Evolutionary conservation across 1,140 invertebrate species (phyloP), one percentile per base, ranked within the genome.

Genomic region (Neodiprion fabricii): DNA sequence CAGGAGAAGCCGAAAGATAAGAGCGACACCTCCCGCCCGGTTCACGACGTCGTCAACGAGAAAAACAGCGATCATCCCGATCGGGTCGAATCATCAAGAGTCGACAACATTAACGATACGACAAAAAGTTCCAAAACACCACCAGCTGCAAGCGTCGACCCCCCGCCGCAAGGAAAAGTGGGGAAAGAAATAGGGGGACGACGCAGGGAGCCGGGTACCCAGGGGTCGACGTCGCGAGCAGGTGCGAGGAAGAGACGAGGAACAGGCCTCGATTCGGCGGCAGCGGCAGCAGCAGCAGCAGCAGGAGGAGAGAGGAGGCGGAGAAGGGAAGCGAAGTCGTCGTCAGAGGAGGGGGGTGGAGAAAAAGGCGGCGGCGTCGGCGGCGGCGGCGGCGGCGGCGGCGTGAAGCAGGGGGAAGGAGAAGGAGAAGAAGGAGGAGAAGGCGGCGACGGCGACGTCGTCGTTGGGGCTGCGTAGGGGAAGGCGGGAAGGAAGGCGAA

Each of bases 1-100:
- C 87, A 87, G 83, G 77, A 86, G 83, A 85, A 84, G 84, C 83
- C 86, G 82, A 77, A 85, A 82, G 84, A 84, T 84, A 78, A 82
- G 79, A 82, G 81, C 83, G 82, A 85, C 85, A 80, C 80, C 79
- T 79, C 82, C 83, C 78, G 82, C 83, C 77, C 28, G 14, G 23
- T 17, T 40, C 12, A 12, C 48, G n/a, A 9, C 9, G 2, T 71
- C 70, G 10, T 79, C 80, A 78, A 84, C 79, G 79, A 12, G 14
- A 74, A 81, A 70, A 83, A 82, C 76, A 82, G 83, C 81, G 71
- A 81, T 77, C 76, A 80, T 23, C 11, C 70, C 23, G 67, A 69
- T 79, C 71, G 75, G 75, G 75, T 77, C 76, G 71, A 23, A 69
- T 69, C 14, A 69, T 12, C 67, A 14, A 21, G 76, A 81, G 79